These are phyloP conservation scores for Cnemophilus loriae DNA, from an alignment of 2,113 vertebrate species.

Conservation along the genomic window DNA sequence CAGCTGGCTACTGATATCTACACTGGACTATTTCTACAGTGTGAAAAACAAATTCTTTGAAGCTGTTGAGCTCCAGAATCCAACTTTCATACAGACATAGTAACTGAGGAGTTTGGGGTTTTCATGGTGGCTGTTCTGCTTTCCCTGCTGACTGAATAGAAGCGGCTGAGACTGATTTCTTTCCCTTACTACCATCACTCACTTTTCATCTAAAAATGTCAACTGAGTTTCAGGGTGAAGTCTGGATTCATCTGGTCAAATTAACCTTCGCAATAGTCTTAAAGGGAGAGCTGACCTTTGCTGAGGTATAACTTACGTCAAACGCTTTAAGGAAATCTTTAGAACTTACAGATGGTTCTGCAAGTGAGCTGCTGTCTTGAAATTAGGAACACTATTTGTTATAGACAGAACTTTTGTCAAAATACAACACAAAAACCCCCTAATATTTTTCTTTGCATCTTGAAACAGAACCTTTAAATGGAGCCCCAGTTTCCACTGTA, in stretches of 20 bases:
- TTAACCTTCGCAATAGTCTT: conserved; percentile 45
- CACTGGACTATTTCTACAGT: background rate
- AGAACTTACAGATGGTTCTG: background rate
- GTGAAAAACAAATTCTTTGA: background rate
- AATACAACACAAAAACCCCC: fast-evolving
- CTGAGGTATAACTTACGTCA: background rate
- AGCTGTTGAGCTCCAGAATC: background rate
- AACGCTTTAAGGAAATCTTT: background rate
- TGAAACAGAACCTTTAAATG: background rate
- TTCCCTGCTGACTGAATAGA: background rate
- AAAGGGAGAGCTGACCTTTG: conserved; percentile 29
- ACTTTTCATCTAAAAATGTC: conserved; percentile 51
- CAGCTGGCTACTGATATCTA: background rate
- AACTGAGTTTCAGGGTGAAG: conserved; percentile 16
- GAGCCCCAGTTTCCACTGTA: background rate
- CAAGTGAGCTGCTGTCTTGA: background rate
- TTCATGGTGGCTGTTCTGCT: background rate
- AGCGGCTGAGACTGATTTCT: background rate
- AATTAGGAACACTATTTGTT: background rate
- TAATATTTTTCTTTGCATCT: background rate
- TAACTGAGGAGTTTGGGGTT: background rate
- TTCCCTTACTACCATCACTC: background rate
- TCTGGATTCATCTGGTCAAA: conserved; percentile 44
- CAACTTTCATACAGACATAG: background rate
- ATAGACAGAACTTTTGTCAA: background rate